Percentiles rank a stretch among this genome's conserved stretches.
These are phyloP conservation scores for Clistopyga incitator DNA, from an alignment of 2,888 invertebrate species.

Conservation along the genomic window DNA sequence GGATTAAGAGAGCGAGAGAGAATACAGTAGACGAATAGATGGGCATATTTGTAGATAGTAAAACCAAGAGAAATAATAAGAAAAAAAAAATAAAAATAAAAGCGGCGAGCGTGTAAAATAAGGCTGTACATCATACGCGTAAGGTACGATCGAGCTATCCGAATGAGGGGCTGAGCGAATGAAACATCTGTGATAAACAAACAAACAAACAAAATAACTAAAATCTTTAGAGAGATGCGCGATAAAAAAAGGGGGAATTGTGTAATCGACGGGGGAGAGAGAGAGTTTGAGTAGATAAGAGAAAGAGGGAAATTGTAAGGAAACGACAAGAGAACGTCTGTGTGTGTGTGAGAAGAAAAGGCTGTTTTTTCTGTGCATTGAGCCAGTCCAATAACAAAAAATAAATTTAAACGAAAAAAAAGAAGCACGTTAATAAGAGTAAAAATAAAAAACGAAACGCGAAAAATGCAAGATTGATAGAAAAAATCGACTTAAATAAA, in stretches of 20 bases:
- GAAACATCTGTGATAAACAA: constrained; percentile 85
- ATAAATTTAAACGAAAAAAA: no score
- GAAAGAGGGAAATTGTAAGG: constrained; percentile 10
- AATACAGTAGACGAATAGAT: constrained; percentile 49
- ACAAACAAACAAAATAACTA: constrained; percentile 64
- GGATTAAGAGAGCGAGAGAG: constrained; percentile 40
- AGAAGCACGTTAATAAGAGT: no score
- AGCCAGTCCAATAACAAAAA: constrained; percentile 66
- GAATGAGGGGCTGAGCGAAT: constrained; percentile 79
- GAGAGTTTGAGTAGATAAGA: constrained; percentile 30
- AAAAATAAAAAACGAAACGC: constrained; percentile 56
- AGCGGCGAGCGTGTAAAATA: constrained; percentile 39
- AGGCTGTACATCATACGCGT: constrained; percentile 58
- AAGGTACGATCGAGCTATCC: constrained; percentile 57
- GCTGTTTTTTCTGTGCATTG: constrained; percentile 69
- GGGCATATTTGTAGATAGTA: constrained; percentile 63
- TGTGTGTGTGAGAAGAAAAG: constrained; percentile 67
- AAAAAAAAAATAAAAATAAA: constrained; percentile 9
- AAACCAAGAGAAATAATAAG: not conserved
- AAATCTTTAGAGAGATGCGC: constrained; percentile 72
- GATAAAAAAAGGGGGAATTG: constrained; percentile 58
- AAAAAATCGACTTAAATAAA: constrained; percentile 65
- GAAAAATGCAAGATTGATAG: constrained; percentile 67
- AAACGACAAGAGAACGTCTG: constrained; percentile 42
- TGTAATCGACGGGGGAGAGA: constrained; percentile 25